phyloP scores from a whole-genome alignment of 2,888 invertebrate species.

The Operophtera brumata region DNA sequence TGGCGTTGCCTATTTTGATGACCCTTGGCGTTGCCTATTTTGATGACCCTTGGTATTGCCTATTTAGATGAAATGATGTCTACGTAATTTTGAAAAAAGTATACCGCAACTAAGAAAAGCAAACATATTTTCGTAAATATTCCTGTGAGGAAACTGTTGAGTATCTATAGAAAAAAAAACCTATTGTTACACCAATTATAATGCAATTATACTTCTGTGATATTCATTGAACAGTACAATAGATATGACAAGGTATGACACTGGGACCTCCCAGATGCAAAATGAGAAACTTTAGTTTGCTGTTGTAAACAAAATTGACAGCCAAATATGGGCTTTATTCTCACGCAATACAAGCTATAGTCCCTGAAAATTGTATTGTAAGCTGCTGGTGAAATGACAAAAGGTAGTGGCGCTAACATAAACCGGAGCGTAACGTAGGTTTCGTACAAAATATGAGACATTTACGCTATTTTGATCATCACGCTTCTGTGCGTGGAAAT shows the following conservation, averaged over 20 bases:
- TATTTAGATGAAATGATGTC: too few relatives aligned
- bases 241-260: conserved; percentile 69
- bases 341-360: not conserved
- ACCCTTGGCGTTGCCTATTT: too few relatives aligned
- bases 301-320: not conserved
- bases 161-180: conserved; percentile 35
- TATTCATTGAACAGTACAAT: conserved; percentile 62
- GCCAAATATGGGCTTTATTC: not conserved
- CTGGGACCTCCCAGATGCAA: conserved; percentile 60
- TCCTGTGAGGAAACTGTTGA: not conserved
- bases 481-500: conserved; percentile 40
- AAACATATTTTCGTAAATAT: too few relatives aligned
- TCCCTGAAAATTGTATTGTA: not conserved
- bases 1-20: too few relatives aligned
- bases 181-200: conserved; percentile 57
- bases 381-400: not conserved
- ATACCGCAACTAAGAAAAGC: too few relatives aligned
- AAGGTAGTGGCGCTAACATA: conserved; percentile 53
- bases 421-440: too few relatives aligned
- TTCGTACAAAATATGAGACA: conserved; percentile 42
- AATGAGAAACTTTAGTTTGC: conserved; percentile 15
- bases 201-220: conserved; percentile 61
- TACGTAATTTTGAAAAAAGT: too few relatives aligned
- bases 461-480: conserved; percentile 51
- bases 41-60: too few relatives aligned